Percentiles rank a stretch among this genome's conserved stretches.
Evolutionary conservation across 2,797 vertebrate genomes (phyloP).

Genomic region (Simalia tracyae): DNA sequence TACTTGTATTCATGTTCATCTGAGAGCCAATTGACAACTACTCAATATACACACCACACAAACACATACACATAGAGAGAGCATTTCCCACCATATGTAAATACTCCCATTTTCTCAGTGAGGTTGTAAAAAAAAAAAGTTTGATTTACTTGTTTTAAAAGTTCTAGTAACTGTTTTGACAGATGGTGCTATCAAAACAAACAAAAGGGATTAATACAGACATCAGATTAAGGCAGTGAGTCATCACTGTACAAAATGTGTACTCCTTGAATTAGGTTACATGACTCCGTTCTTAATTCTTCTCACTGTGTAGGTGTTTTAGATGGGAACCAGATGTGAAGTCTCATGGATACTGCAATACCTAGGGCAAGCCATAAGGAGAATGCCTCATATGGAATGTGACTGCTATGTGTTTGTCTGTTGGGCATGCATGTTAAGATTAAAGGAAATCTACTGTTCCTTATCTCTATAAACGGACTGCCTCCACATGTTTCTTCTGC

Average conservation of each 20-base stretch:
- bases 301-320: constrained; percentile 22
- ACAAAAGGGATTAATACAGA: constrained; percentile 4
- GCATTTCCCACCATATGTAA: not conserved
- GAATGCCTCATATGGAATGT: not conserved
- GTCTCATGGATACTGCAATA: constrained; percentile 2
- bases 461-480: not conserved
- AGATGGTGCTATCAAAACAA: constrained; percentile 19
- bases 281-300: constrained; percentile 28
- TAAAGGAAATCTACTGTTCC: not conserved
- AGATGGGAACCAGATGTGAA: constrained; percentile 30
- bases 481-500: no score
- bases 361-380: not conserved
- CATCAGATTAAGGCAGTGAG: not conserved
- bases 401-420: not conserved
- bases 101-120: no score
- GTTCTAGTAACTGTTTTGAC: not conserved
- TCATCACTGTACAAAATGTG: constrained; percentile 5
- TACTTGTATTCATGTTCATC: no score
- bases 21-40: no score
- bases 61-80: not conserved
- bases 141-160: not conserved
- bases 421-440: not conserved
- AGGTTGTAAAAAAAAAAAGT: not conserved
- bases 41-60: not conserved
- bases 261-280: constrained; percentile 4